Conservation (phyloP, 2,113 vertebrate species). For the Anoplopoma fimbria region DNA sequence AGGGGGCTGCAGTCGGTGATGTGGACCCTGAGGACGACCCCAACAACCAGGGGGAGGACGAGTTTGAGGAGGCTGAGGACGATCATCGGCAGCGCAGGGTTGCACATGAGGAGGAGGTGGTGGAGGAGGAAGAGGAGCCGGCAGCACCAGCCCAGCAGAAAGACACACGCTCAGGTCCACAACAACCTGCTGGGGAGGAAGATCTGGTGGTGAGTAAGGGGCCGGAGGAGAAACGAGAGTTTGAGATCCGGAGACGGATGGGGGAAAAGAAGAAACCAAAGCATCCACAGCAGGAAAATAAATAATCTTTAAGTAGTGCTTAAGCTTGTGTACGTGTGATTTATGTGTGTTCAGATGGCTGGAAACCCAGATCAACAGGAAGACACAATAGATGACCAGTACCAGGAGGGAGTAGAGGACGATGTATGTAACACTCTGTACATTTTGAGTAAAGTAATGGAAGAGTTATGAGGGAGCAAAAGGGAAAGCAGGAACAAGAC, state of each 20-base stretch:
- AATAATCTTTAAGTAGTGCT: neutral
- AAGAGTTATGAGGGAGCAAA: neutral
- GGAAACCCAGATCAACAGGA: constrained; percentile 99
- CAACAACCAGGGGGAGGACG: constrained; percentile 98
- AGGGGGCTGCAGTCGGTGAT: constrained; percentile 87
- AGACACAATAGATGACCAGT: constrained; percentile 94
- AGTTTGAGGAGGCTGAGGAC: constrained; percentile 96
- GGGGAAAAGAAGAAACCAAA: neutral
- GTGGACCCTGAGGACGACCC: constrained; percentile 96
- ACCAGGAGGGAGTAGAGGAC: constrained; percentile 96
- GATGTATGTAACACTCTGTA: constrained; percentile 84
- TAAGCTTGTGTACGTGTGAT: neutral
- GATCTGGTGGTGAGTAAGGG: constrained; percentile 89
- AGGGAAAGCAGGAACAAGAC: neutral
- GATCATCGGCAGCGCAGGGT: constrained; percentile 86
- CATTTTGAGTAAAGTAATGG: neutral
- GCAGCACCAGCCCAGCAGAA: constrained; percentile 50
- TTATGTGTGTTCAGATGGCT: constrained; percentile 87
- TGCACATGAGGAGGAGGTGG: constrained; percentile 78
- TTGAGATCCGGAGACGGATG: neutral
- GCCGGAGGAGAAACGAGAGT: neutral
- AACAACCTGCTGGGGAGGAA: constrained; percentile 86
- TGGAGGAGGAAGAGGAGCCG: constrained; percentile 73
- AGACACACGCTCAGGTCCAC: constrained; percentile 74
- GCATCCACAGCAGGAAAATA: neutral